Evolutionary conservation across 2,113 vertebrate species (phyloP), one percentile per base, ranked within the genome.

Genomic region (Hemiprocne comata): DNA sequence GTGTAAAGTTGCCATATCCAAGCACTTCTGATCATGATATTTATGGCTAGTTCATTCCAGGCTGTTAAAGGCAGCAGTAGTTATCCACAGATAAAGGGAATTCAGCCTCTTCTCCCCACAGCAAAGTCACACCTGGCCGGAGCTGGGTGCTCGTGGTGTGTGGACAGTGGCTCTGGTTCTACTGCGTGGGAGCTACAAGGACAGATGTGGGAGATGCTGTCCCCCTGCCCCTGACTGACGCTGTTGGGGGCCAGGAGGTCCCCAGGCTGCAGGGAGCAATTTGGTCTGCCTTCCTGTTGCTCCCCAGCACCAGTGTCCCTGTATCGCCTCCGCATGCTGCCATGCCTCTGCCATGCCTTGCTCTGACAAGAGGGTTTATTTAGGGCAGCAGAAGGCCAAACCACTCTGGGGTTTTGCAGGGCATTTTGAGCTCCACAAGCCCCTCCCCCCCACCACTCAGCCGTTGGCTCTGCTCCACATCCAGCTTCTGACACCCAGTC

Each of bases 31-130:
- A 94, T 85, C 93, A 85, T 3, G 64, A 93, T 96, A 97, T 97
- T 97, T 97, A 97, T 97, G 91, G 89, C 93, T 76, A 92, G 91
- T 97, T 97, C 96, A 96, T 96, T 97, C 93, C 94, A 95, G 93
- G 92, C 94, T 89, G 87, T 97, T 96, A 96, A 96, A 97, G 83
- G 89, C 90, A 95, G 92, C 80, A 57, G 89, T 87, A 95, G 95
- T 93, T 97, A 96, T 82, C 82, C 73, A 67, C 75, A 95, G 92
- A 96, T 95, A 96, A 94, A 96, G 94, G 80, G 55, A 96, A 87
- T 91, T 94, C 0, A 15, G 69, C 90, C 70, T 95, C 78, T 94
- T 82, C 74, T 88, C 83, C 79, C 69, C 2, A 20, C 1, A 11
- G 44, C 4, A 25, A 74, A 54, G 46, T 50, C 89, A 89, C 50